Percentiles rank a stretch among this genome's conserved stretches.
phyloP scores from a whole-genome alignment of 2,888 invertebrate genomes.

The Dendrolimus houi region DNA sequence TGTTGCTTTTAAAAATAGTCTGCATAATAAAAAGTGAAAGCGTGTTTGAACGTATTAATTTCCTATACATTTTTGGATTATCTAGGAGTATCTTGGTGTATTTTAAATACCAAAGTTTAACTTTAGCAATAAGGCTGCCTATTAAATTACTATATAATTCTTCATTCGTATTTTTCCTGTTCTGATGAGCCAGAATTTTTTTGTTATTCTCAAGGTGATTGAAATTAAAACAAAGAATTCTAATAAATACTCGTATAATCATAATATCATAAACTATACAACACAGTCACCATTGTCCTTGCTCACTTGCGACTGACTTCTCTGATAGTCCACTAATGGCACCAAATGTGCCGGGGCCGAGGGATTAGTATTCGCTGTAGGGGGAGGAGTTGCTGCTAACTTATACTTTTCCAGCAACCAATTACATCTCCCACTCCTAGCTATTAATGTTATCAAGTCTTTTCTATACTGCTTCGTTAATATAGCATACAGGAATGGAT shows the following conservation, averaged over 20 bases:
- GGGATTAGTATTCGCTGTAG: constrained; percentile 58
- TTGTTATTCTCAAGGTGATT: not conserved
- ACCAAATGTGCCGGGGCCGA: constrained; percentile 47
- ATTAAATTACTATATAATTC: too few relatives aligned
- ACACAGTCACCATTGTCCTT: constrained; percentile 51
- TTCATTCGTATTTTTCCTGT: too few relatives aligned
- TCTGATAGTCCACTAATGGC: constrained; percentile 54
- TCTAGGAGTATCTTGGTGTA: too few relatives aligned
- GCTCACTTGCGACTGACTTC: constrained; percentile 41
- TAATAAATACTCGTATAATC: constrained; percentile 53
- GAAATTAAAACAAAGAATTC: constrained; percentile 24
- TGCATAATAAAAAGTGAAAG: too few relatives aligned
- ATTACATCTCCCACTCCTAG: constrained; percentile 74
- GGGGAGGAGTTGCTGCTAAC: constrained; percentile 55
- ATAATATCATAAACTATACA: constrained; percentile 49
- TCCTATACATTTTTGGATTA: too few relatives aligned
- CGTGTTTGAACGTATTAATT: too few relatives aligned
- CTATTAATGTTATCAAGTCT: constrained; percentile 81
- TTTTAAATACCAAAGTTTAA: too few relatives aligned
- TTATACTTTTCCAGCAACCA: constrained; percentile 62
- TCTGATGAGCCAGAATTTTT: too few relatives aligned
- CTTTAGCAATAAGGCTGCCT: too few relatives aligned
- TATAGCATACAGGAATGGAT: constrained; percentile 94
- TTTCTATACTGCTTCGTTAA: constrained; percentile 90
- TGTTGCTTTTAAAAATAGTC: too few relatives aligned